Evolutionary conservation across 1,140 invertebrate genomes (phyloP).

Genomic region (Metaphire vulgaris): DNA sequence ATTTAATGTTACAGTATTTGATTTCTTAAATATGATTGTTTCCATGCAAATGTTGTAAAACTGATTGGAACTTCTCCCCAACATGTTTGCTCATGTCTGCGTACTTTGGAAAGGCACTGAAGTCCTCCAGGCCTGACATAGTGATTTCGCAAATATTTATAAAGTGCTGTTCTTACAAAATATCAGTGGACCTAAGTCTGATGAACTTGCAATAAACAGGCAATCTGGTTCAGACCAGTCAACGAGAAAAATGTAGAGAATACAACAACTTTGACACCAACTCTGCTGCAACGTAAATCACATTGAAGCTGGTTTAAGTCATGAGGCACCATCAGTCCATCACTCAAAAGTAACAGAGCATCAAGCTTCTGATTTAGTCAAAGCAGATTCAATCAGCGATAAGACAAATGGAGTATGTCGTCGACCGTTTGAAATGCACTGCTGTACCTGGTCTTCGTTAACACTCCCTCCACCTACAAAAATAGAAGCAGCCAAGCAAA

Average conservation of each 20-base stretch:
- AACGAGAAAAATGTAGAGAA: neutral
- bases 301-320: no score
- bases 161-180: no score
- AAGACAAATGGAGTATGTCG: neutral
- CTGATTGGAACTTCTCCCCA: no score
- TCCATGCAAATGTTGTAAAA: no score
- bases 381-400: neutral
- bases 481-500: neutral
- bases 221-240: neutral
- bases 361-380: no score
- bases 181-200: neutral
- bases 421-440: neutral
- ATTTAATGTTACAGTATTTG: no score
- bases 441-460: neutral
- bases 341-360: no score
- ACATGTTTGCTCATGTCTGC: no score
- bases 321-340: no score
- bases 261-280: neutral
- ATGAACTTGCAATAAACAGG: neutral
- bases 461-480: conserved; percentile 5
- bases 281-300: no score
- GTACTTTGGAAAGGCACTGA: conserved; percentile 10
- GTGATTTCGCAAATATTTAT: no score
- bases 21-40: no score
- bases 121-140: neutral